These are phyloP conservation scores for Hydrozoanthus tunicans DNA, from an alignment of 64 coral and sea anemone genomes.

Conservation along the genomic window DNA sequence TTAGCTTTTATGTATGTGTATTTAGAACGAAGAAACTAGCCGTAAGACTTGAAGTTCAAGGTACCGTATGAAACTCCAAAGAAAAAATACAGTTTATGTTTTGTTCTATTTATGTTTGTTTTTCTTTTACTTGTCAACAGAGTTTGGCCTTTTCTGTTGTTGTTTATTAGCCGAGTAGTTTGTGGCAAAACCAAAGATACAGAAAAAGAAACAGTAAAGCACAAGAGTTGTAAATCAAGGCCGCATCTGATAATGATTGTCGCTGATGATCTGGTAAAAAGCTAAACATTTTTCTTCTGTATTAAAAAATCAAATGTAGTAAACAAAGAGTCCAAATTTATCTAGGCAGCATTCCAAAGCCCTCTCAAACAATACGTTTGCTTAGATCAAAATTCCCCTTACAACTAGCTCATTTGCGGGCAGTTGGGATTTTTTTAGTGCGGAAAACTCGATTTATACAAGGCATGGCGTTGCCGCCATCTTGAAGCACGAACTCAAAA, in stretches of 20 bases:
- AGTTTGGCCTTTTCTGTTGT: not conserved
- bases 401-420: too few relatives aligned
- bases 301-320: not conserved
- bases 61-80: too few relatives aligned
- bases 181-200: not conserved
- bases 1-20: too few relatives aligned
- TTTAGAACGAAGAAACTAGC: too few relatives aligned
- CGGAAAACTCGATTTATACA: not conserved
- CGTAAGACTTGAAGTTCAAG: too few relatives aligned
- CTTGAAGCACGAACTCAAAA: too few relatives aligned
- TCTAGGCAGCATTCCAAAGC: not conserved
- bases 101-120: too few relatives aligned
- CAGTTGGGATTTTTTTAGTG: too few relatives aligned
- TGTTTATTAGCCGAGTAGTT: not conserved
- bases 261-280: conserved; percentile 76
- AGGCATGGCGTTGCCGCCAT: not conserved
- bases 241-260: conserved; percentile 95
- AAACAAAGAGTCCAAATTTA: too few relatives aligned
- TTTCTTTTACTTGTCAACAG: not conserved
- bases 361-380: not conserved
- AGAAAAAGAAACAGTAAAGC: not conserved
- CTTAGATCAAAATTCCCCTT: too few relatives aligned
- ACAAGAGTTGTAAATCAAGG: conserved; percentile 20
- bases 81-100: too few relatives aligned
- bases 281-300: not conserved